Evolutionary conservation across 2,797 vertebrate species (phyloP).

Genomic region (Centroberyx gerrardi): DNA sequence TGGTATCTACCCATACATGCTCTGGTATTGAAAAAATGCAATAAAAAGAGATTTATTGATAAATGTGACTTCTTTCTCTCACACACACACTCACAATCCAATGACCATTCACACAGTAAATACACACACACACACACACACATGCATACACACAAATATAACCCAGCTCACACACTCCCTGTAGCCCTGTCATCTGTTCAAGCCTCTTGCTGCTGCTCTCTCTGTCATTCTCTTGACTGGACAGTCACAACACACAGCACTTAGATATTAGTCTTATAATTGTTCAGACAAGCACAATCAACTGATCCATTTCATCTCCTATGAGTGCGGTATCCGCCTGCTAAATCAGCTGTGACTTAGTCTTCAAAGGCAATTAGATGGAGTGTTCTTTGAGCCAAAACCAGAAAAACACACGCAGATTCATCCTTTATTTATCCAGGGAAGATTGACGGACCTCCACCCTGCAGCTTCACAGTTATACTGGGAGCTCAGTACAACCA

Average conservation of each 20-base stretch:
- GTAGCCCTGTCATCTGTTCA: neutral
- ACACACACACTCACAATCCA: no score
- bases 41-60: no score
- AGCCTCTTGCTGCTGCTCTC: conserved; percentile 15
- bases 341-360: conserved; percentile 65
- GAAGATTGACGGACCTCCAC: conserved; percentile 2
- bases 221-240: conserved; percentile 18
- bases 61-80: no score
- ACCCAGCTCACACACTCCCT: neutral
- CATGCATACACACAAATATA: neutral
- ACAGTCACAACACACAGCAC: conserved; percentile 24
- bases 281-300: conserved; percentile 53
- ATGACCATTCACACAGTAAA: neutral
- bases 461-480: neutral
- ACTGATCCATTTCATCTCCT: conserved; percentile 55
- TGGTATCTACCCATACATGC: no score
- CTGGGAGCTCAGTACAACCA: conserved; percentile 5
- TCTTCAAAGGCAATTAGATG: conserved; percentile 49
- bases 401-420: conserved; percentile 17
- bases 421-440: conserved; percentile 28
- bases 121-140: neutral
- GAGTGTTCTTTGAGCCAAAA: conserved; percentile 43
- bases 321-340: conserved; percentile 48
- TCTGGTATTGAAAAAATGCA: no score
- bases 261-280: conserved; percentile 55